Percentiles rank a stretch among this genome's conserved stretches.
phyloP scores from a whole-genome alignment of 2,113 vertebrate species.

The Scortum barcoo region DNA sequence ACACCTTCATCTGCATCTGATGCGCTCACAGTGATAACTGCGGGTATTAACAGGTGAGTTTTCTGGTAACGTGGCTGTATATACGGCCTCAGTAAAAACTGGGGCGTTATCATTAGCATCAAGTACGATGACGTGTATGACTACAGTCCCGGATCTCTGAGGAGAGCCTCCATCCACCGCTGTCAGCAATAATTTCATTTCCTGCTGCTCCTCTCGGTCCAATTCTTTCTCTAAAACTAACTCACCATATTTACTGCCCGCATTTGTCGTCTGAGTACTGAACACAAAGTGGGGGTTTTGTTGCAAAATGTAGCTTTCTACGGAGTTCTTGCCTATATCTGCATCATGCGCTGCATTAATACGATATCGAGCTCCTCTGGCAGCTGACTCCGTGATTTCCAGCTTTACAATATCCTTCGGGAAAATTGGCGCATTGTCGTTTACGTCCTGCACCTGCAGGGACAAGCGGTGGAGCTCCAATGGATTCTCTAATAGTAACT shows the following conservation, averaged over 20 bases:
- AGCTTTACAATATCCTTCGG: conserved; percentile 65
- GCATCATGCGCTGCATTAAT: conserved; percentile 81
- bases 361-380: conserved; percentile 74
- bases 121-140: conserved; percentile 70
- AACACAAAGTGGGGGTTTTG: conserved; percentile 76
- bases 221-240: conserved; percentile 74
- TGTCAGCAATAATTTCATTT: conserved; percentile 70
- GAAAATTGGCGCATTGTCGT: conserved; percentile 86
- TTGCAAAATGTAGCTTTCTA: conserved; percentile 74
- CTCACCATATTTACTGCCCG: conserved; percentile 74
- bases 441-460: conserved; percentile 85
- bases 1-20: conserved; percentile 80
- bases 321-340: conserved; percentile 76
- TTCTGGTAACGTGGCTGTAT: conserved; percentile 72
- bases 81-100: conserved; percentile 73
- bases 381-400: conserved; percentile 80
- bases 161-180: conserved; percentile 80
- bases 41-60: conserved; percentile 62
- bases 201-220: conserved; percentile 72
- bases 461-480: conserved; percentile 75
- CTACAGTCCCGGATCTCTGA: conserved; percentile 69
- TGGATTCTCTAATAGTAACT: conserved; percentile 78
- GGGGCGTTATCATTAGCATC: conserved; percentile 82
- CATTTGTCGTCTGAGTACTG: conserved; percentile 53
- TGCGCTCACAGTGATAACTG: conserved; percentile 83